Evolutionary conservation across 2,113 vertebrate species (phyloP).

Genomic region (Melanerpes formicivorus): DNA sequence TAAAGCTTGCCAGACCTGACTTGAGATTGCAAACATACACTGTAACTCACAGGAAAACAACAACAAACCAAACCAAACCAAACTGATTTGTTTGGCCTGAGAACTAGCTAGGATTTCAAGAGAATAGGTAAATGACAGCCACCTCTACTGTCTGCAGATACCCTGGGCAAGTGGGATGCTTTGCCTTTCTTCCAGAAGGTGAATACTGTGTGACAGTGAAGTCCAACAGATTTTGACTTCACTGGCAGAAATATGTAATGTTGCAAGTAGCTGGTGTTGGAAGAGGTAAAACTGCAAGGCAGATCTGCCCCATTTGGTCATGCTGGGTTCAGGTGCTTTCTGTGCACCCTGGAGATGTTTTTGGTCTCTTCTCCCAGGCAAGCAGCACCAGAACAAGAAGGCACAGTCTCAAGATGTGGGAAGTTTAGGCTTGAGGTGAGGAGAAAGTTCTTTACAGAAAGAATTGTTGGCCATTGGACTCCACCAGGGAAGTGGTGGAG

Average conservation of each 20-base stretch:
- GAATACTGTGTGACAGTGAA: neutral
- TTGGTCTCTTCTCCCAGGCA: too few species aligned
- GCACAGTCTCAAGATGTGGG: too few species aligned
- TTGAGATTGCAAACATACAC: neutral
- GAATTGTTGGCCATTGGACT: too few species aligned
- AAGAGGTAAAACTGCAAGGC: neutral
- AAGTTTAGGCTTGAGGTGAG: too few species aligned
- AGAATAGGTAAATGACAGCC: neutral
- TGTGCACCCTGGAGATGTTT: neutral
- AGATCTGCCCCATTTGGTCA: neutral
- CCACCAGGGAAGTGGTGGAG: too few species aligned
- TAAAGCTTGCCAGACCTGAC: neutral
- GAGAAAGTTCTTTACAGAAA: too few species aligned
- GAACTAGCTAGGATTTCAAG: neutral
- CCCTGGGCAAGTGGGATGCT: neutral
- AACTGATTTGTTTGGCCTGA: neutral
- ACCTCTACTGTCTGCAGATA: neutral
- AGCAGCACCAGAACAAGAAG: too few species aligned
- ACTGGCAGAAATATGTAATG: neutral
- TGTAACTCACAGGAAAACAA: neutral
- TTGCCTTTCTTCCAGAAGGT: neutral
- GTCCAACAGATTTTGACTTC: neutral
- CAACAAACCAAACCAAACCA: too few species aligned
- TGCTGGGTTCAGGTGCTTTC: neutral
- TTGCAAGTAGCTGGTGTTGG: neutral